These are phyloP conservation scores for Lipophrys pholis DNA, from an alignment of 2,113 vertebrate genomes.

Conservation along the genomic window DNA sequence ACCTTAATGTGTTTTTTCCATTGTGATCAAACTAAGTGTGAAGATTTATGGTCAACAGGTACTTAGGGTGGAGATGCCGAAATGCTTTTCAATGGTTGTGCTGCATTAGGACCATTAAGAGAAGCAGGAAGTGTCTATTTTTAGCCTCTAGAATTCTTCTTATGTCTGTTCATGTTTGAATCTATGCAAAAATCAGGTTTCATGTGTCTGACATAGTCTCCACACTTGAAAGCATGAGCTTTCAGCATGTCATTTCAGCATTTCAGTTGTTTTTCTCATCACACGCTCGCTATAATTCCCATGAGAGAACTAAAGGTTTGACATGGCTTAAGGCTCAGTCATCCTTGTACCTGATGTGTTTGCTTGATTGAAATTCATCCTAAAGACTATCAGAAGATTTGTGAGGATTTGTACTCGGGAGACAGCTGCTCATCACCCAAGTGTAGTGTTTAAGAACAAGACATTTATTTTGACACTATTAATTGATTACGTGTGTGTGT, in stretches of 20 bases:
- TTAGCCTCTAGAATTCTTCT: background rate
- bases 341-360: background rate
- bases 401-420: too few relatives aligned
- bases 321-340: background rate
- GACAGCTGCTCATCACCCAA: too few relatives aligned
- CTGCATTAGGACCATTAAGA: background rate
- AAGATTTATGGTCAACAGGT: constrained; percentile 14
- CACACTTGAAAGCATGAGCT: too few relatives aligned
- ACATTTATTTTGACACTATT: too few relatives aligned
- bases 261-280: background rate
- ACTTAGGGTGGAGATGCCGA: background rate
- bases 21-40: constrained; percentile 7
- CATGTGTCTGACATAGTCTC: background rate
- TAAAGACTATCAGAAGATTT: too few relatives aligned
- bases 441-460: too few relatives aligned
- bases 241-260: too few relatives aligned
- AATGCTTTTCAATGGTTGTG: background rate
- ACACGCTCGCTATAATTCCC: background rate
- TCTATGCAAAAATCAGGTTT: background rate
- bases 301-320: background rate
- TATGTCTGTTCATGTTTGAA: background rate
- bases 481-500: too few relatives aligned
- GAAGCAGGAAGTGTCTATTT: background rate
- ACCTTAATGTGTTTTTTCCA: constrained; percentile 8
- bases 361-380: background rate